Base-by-base conservation (phyloP, 2,113 vertebrate species). In the Columba janthina region DNA sequence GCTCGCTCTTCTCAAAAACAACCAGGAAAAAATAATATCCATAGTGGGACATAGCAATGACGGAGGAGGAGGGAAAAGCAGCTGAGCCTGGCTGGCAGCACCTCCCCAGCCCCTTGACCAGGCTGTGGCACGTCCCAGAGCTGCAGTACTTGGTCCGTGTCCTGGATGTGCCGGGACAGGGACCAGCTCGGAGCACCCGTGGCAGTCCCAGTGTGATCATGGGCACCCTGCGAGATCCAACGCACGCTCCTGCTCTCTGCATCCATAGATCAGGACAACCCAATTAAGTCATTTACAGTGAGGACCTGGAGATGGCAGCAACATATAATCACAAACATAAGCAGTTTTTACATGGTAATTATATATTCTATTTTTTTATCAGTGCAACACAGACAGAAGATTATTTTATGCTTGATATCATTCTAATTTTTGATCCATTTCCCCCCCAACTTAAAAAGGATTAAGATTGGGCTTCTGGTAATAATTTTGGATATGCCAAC, bases 371-470 rank as follows among this genome's bases (percentile, higher is more conserved):
- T 34, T 76, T 92, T 97, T 97, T 97, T 94, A 98, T 97, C 97
- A 97, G 96, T 32, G 89, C 82, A 95, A 96, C 94, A 93, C 97
- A 98, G 97, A 95, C 97, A 50, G 85, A 97, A 97, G 97, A 98
- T 97, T 97, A 97, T 98, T 98, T 98, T 98, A 97, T 97, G 97
- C 97, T 97, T 97, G 98, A 96, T 98, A 96, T 97, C 96, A 97
- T 97, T 97, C 96, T 97, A 96, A 97, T 97, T 98, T 97, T 97
- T 96, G 96, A 97, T 93, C 89, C 93, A 85, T 87, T 95, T 36
- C 0, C 58, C 80, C 60, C 95, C 82, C 84, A 96, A 93, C 92
- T 89, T 95, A 56, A 88, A 96, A 94, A 93, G 93, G 96, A 97
- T 97, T 96, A 97, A 97, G 95, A 96, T 92, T 93, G 93, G 95